Conservation (phyloP, 2,797 vertebrate genomes). For the Sebastiscus tertius region DNA sequence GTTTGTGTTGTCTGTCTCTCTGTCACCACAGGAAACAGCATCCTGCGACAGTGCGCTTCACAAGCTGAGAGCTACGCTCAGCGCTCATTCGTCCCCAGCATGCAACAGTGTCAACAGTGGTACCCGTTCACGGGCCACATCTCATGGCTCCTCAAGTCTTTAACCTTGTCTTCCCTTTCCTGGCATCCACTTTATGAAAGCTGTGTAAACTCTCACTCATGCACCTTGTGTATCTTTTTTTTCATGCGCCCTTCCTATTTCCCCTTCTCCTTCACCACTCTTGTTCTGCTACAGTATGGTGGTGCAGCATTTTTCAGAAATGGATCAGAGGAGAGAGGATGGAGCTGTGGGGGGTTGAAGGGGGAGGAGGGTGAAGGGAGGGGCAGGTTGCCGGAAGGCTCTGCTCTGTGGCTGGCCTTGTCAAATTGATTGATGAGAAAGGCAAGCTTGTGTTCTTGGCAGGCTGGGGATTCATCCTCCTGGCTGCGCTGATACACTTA, state of each 20-base stretch:
- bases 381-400: conserved; percentile 58
- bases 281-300: conserved; percentile 27
- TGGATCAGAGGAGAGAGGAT: conserved; percentile 24
- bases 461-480: conserved; percentile 73
- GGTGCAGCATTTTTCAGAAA: conserved; percentile 41
- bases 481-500: conserved; percentile 77
- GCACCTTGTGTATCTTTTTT: neutral
- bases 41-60: conserved; percentile 7
- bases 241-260: neutral
- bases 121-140: conserved; percentile 15
- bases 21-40: conserved; percentile 23
- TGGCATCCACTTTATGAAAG: conserved; percentile 23
- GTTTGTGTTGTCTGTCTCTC: conserved; percentile 43
- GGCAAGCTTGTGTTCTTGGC: conserved; percentile 75
- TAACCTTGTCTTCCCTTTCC: conserved; percentile 24
- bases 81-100: conserved; percentile 8
- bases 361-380: conserved; percentile 36
- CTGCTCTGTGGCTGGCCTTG: conserved; percentile 73
- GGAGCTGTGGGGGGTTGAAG: neutral
- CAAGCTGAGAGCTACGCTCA: neutral
- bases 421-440: conserved; percentile 84
- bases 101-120: conserved; percentile 24
- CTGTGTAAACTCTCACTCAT: neutral
- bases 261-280: conserved; percentile 19
- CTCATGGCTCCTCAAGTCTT: conserved; percentile 25